These are phyloP conservation scores for Rousettus madagascariensis DNA, from an alignment of 2,797 vertebrate species.

Conservation along the genomic window DNA sequence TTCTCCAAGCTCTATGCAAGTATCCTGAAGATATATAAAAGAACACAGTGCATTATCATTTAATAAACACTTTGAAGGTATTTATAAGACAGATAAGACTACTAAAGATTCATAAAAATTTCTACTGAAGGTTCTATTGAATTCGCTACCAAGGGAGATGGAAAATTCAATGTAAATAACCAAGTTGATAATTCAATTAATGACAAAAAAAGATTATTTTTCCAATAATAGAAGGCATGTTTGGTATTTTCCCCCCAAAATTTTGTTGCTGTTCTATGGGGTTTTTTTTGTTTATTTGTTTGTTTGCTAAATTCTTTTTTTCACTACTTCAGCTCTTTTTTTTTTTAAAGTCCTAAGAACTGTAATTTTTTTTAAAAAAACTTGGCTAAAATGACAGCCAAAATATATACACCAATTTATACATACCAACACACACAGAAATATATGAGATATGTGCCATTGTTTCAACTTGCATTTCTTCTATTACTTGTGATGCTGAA, in stretches of 20 bases:
- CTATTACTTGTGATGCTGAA: background rate
- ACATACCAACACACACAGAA: background rate
- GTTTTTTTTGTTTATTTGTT: slow-evolving; percentile 1
- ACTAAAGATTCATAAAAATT: slow-evolving; percentile 28
- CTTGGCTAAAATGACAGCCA: background rate
- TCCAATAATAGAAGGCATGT: background rate
- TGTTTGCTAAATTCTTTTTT: slow-evolving; percentile 35
- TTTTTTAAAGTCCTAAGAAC: background rate
- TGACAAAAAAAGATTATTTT: slow-evolving; percentile 36
- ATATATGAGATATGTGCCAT: background rate
- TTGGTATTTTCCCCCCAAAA: background rate
- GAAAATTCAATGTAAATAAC: background rate
- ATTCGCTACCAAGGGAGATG: background rate
- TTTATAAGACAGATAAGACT: slow-evolving; percentile 10
- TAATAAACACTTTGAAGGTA: slow-evolving; percentile 35
- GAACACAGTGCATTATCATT: background rate
- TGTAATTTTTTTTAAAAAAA: background rate
- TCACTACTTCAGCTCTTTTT: background rate
- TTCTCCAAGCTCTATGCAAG: background rate
- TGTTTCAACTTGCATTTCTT: slow-evolving; percentile 7
- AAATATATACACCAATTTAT: background rate
- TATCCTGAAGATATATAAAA: background rate
- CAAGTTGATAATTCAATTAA: background rate
- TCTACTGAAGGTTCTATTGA: slow-evolving; percentile 5
- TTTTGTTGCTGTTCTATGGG: background rate